A percentile compares a stretch with the other conserved stretches of the same genome.
These are phyloP conservation scores for Pseudomyrmex flavicornis DNA, from an alignment of 1,140 invertebrate genomes.

Conservation along the genomic window DNA sequence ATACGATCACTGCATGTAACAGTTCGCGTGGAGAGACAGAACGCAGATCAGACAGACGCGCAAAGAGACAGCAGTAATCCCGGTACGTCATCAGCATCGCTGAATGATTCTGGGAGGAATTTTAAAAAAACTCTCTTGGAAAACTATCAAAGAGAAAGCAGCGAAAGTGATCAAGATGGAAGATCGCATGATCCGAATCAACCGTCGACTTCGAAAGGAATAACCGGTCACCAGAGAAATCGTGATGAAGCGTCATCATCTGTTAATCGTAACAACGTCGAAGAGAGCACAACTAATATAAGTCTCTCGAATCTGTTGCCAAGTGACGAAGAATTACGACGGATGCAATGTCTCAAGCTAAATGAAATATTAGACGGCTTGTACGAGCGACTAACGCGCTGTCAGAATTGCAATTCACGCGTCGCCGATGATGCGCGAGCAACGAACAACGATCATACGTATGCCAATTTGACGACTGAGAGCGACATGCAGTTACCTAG, in stretches of 20 bases:
- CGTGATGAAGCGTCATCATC: background rate
- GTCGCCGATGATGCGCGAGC: background rate
- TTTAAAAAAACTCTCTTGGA: slow-evolving; percentile 76
- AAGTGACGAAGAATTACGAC: slow-evolving; percentile 68
- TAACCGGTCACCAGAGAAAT: slow-evolving; percentile 29
- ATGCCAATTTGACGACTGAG: slow-evolving; percentile 70
- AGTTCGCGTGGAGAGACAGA: slow-evolving; percentile 79
- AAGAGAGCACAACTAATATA: slow-evolving; percentile 50
- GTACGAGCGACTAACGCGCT: slow-evolving; percentile 40
- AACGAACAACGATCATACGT: slow-evolving; percentile 75
- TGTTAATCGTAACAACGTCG: background rate
- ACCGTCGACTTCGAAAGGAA: slow-evolving; percentile 44
- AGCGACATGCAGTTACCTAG: slow-evolving; percentile 67
- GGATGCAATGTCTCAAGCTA: slow-evolving; percentile 60
- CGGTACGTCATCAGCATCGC: slow-evolving; percentile 32
- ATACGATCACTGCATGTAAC: slow-evolving; percentile 86
- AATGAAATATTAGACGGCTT: slow-evolving; percentile 57
- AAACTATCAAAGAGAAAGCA: slow-evolving; percentile 73
- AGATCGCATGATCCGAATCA: slow-evolving; percentile 51
- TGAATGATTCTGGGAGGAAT: slow-evolving; percentile 70
- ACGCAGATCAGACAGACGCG: slow-evolving; percentile 13
- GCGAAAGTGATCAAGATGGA: slow-evolving; percentile 38
- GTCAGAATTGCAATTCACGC: slow-evolving; percentile 39
- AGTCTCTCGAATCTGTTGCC: slow-evolving; percentile 68
- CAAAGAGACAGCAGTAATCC: slow-evolving; percentile 31